A percentile compares a stretch with the other conserved stretches of the same genome.
Conservation (phyloP, 2,888 invertebrate genomes). For the Xylota segnis region DNA sequence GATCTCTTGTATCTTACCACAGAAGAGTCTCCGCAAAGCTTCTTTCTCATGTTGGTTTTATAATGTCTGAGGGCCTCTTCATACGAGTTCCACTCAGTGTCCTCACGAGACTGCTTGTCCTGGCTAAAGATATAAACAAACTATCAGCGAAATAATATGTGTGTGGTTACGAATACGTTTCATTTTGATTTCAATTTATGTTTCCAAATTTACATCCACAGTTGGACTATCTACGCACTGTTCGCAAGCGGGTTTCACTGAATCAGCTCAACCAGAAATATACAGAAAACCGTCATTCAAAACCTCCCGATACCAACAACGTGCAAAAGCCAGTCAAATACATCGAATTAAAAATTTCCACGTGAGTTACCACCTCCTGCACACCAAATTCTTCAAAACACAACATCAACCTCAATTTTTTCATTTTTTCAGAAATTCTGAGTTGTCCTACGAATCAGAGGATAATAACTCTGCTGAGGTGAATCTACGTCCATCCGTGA, state of each 20-base stretch:
- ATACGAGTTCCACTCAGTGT: too few species aligned
- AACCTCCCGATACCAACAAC: slow-evolving; percentile 15
- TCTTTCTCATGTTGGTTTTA: too few species aligned
- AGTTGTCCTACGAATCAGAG: slow-evolving; percentile 46
- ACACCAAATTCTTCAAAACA: not conserved
- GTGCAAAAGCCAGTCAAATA: slow-evolving; percentile 79
- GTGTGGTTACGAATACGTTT: too few species aligned
- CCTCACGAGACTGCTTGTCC: too few species aligned
- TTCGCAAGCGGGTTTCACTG: slow-evolving; percentile 40
- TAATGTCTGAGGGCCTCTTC: too few species aligned
- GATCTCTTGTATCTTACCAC: too few species aligned
- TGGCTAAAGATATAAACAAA: too few species aligned
- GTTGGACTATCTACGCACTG: slow-evolving; percentile 68
- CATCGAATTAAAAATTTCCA: slow-evolving; percentile 81
- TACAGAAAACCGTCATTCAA: not conserved
- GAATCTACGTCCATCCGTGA: slow-evolving; percentile 85
- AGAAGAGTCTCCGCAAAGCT: too few species aligned
- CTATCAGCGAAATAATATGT: too few species aligned
- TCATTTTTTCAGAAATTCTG: slow-evolving; percentile 46
- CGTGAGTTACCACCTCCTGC: slow-evolving; percentile 57
- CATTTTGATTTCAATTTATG: not conserved
- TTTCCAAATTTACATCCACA: slow-evolving; percentile 4
- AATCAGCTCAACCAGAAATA: slow-evolving; percentile 31
- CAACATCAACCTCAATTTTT: too few species aligned
- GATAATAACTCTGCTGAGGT: slow-evolving; percentile 16